Base-by-base conservation (phyloP, 2,113 vertebrate genomes). In the Desmodus rotundus region DNA sequence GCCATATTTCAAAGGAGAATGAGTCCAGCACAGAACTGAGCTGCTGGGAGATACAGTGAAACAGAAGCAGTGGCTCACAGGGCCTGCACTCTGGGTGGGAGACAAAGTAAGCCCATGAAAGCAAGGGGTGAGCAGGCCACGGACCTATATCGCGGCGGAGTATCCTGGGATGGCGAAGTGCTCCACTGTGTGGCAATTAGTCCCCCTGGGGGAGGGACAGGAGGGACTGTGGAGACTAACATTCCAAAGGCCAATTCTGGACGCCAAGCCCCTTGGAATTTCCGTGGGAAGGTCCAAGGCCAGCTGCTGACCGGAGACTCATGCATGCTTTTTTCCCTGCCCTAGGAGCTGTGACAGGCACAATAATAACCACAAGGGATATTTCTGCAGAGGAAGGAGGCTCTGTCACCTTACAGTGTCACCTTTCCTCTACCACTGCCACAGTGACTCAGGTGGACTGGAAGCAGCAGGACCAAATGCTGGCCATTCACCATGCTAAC, bases 401-500 rank as follows among this genome's bases (percentile, higher is more conserved):
- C 54, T 96, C 97, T 15, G 96, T 94, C 73, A 68, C 85, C 78
- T 94, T 98, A 76, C 96, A 94, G 0, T 98, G 98, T 61, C 68
- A 83, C 15, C 85, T 98, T 3, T 82, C 68, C 19, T 81, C 36
- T n/a, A 90, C 82, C 15, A 68, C 15, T 19, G 95, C 97, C 38
- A 10, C 43, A 3, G 96, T 98, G 83, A 97, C 87, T 10, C 98
- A 98, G 86, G 93, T 98, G 78, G 93, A 92, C 84, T 98, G 98
- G 98, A 38, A 96, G 70, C 68, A 50, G 33, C 92, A 20, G 43
- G 74, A 94, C 31, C 54, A 58, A 2, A 54, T 70, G 3, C 81
- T 98, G 67, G 98, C 97, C 1, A 17, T 54, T 76, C n/a, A 50
- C 24, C 68, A 92, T 7, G 0, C 52, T 43, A 12, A 73, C 0